Conservation (phyloP, 2,888 invertebrate genomes). For the Chymomyza procnemis region DNA sequence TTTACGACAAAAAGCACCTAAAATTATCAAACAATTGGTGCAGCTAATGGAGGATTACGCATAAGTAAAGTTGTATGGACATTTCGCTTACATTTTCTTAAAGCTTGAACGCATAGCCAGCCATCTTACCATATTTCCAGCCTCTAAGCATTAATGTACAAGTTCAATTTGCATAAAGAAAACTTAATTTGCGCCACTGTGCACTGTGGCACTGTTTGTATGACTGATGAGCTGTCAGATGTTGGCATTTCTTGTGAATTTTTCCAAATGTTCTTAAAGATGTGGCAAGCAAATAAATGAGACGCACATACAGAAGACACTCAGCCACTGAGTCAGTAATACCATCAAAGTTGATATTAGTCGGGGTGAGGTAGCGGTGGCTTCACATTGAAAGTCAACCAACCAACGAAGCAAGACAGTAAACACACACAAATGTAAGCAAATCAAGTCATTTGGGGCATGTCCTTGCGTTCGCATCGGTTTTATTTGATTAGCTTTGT, state of each 20-base stretch:
- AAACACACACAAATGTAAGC: conserved; percentile 32
- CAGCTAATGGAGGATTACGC: no score
- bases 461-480: conserved; percentile 41
- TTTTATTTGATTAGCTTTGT: conserved; percentile 65
- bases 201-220: background rate
- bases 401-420: conserved; percentile 26
- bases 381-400: conserved; percentile 13
- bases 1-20: no score
- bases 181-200: background rate
- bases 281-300: background rate
- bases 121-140: background rate
- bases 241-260: conserved; percentile 12
- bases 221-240: background rate
- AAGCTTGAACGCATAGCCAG: no score
- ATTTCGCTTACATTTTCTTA: no score
- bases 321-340: background rate
- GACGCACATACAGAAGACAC: background rate
- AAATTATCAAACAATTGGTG: no score
- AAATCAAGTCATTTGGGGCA: conserved; percentile 41
- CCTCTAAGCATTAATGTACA: background rate
- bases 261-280: conserved; percentile 15
- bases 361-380: background rate
- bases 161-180: background rate
- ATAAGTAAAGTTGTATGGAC: no score
- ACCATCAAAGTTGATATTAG: background rate